These are phyloP conservation scores for Stichopus chloronotus DNA, from an alignment of 35 echinoderm and acorn worm species.

Conservation along the genomic window DNA sequence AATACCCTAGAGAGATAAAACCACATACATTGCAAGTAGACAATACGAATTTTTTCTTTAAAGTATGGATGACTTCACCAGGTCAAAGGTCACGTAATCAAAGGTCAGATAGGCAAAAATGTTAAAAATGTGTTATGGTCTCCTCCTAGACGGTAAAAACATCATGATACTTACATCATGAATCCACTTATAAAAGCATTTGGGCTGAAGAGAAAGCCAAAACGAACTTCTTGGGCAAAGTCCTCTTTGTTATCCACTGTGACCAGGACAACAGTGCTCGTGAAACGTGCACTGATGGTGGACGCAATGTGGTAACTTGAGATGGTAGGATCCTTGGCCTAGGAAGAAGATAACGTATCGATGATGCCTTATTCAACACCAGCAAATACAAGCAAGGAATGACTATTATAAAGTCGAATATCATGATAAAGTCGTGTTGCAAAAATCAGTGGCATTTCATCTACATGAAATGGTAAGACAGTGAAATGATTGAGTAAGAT, in stretches of 20 bases:
- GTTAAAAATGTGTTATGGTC: too few species aligned
- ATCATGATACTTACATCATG: conserved; percentile 36
- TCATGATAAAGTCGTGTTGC: neutral
- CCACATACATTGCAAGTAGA: too few species aligned
- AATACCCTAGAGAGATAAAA: too few species aligned
- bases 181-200: conserved; percentile 54
- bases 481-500: neutral
- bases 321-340: neutral
- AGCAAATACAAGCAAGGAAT: neutral
- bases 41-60: too few species aligned
- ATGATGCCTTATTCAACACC: neutral
- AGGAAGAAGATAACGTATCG: neutral
- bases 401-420: neutral
- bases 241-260: conserved; percentile 15
- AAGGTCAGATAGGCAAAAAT: neutral
- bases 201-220: neutral
- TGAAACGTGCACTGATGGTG: conserved; percentile 15
- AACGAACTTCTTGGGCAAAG: neutral
- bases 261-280: conserved; percentile 18
- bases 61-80: neutral
- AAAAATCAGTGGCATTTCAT: neutral
- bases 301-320: conserved; percentile 15
- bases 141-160: neutral
- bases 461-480: neutral
- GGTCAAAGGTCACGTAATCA: neutral